These are phyloP conservation scores for Bombus fervidus DNA, from an alignment of 1,140 invertebrate species.

Conservation along the genomic window DNA sequence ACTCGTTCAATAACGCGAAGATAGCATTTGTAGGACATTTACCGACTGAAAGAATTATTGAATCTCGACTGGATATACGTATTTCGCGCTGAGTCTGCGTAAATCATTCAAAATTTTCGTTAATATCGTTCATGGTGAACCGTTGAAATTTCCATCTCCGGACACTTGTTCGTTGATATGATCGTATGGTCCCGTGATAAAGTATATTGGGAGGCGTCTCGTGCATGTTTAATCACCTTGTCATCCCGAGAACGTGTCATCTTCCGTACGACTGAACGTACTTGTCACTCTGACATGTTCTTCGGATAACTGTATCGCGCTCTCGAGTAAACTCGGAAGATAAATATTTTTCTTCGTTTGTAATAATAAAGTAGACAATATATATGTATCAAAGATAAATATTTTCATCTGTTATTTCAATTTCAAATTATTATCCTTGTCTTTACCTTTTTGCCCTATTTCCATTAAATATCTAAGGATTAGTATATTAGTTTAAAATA, in stretches of 20 bases:
- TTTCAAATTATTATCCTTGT: no score
- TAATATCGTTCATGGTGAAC: conserved; percentile 12
- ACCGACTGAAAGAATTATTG: background rate
- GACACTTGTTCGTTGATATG: background rate
- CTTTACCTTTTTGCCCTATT: no score
- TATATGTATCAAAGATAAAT: background rate
- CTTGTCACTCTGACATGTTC: background rate
- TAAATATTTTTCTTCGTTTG: background rate
- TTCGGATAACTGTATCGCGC: background rate
- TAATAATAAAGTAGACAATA: background rate
- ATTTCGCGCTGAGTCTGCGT: background rate
- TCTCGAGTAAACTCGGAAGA: background rate
- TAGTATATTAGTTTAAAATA: background rate
- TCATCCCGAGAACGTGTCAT: background rate
- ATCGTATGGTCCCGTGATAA: conserved; percentile 3
- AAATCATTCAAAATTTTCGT: conserved; percentile 26
- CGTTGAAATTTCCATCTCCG: conserved; percentile 27
- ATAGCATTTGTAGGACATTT: background rate
- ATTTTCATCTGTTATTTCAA: no score
- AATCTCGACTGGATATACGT: background rate
- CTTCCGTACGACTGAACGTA: background rate
- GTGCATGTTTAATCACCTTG: conserved; percentile 47
- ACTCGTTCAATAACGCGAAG: background rate
- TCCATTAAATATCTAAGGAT: background rate
- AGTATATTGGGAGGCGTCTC: conserved; percentile 24